These are phyloP conservation scores for Panthera leo DNA, from an alignment of 2,113 vertebrate species.

Conservation along the genomic window DNA sequence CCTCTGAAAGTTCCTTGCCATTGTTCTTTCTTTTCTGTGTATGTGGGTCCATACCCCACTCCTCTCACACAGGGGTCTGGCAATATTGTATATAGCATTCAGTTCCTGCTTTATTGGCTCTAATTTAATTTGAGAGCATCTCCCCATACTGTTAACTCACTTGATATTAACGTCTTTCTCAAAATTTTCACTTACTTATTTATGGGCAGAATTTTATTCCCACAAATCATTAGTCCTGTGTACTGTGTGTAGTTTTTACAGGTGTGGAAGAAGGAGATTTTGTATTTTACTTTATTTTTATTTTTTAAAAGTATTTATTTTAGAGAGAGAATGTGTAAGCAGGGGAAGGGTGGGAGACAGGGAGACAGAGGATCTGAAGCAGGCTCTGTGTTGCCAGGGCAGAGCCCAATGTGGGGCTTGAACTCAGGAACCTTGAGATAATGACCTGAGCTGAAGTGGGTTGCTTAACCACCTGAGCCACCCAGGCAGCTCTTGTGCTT, in stretches of 20 bases:
- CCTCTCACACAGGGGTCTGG: neutral
- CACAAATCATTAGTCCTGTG: neutral
- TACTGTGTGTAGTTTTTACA: neutral
- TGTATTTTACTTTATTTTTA: neutral
- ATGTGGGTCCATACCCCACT: neutral
- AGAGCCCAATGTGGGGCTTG: too few relatives aligned
- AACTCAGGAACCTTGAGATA: too few relatives aligned
- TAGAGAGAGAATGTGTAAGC: too few relatives aligned
- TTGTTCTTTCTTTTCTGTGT: neutral
- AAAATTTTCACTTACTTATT: neutral
- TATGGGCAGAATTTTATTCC: neutral
- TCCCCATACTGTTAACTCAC: neutral
- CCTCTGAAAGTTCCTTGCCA: neutral
- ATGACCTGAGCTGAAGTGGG: too few relatives aligned
- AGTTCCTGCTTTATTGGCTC: constrained; percentile 15
- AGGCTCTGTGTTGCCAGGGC: too few relatives aligned
- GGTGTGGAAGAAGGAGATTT: neutral
- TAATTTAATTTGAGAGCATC: neutral
- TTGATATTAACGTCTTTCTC: neutral
- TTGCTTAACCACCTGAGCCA: too few relatives aligned
- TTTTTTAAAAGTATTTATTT: too few relatives aligned
- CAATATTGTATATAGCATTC: neutral
- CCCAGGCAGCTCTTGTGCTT: neutral
- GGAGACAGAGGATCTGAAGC: too few relatives aligned
- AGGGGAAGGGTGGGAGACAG: too few relatives aligned